These are phyloP conservation scores for Drosophila hamatofila DNA, from an alignment of 2,888 invertebrate genomes.

Conservation along the genomic window DNA sequence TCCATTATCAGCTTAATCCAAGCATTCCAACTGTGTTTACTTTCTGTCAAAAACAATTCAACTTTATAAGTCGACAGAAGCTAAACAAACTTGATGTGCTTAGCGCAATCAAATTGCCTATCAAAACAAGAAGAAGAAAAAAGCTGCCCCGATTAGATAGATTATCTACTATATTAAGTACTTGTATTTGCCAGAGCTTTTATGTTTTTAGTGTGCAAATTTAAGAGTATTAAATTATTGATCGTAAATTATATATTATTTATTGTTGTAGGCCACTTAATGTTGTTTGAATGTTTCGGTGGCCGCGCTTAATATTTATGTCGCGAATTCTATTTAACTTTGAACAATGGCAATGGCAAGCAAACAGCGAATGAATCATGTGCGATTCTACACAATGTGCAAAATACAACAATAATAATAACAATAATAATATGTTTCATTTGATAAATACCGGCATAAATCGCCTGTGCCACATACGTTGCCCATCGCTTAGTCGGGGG, in stretches of 20 bases:
- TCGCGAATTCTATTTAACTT: constrained; percentile 51
- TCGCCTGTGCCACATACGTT: constrained; percentile 58
- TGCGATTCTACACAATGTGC: constrained; percentile 60
- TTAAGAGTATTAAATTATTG: constrained; percentile 56
- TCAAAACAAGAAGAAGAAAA: constrained; percentile 1
- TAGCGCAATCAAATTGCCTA: neutral
- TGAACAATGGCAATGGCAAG: constrained; percentile 55
- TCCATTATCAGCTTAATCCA: neutral
- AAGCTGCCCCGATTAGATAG: constrained; percentile 10
- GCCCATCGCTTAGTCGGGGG: constrained; percentile 27
- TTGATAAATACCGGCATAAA: constrained; percentile 75
- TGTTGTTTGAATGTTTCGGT: constrained; percentile 30
- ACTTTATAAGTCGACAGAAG: neutral
- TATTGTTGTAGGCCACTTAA: constrained; percentile 56
- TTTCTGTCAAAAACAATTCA: neutral
- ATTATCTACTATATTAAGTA: constrained; percentile 12
- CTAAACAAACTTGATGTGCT: neutral
- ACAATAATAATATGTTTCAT: constrained; percentile 69
- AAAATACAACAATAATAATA: constrained; percentile 67
- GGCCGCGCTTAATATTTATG: constrained; percentile 57
- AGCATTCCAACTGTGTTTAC: too few relatives aligned
- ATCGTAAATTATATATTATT: constrained; percentile 65
- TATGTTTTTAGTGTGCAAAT: constrained; percentile 54
- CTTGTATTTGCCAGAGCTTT: constrained; percentile 13
- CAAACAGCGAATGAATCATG: constrained; percentile 71